Base-by-base conservation (phyloP, 2,888 invertebrate species). In the Pristionchus entomophagus region DNA sequence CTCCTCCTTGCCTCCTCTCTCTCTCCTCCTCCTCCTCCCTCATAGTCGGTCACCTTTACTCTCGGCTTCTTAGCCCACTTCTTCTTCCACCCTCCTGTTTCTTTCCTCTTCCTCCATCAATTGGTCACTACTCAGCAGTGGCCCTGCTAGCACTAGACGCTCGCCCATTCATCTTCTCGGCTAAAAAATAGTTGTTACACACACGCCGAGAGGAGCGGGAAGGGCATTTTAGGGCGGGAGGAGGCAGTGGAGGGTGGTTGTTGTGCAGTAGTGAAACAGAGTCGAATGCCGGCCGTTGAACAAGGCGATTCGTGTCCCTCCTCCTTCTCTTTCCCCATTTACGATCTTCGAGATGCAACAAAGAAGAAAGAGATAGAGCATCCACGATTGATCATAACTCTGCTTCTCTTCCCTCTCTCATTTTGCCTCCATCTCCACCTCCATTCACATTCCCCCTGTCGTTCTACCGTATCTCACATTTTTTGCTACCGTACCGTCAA, bases 121-220 rank as follows among this genome's bases (percentile, higher is more conserved):
- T 73, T 73, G 73, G 73, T 73, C 73, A 73, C 73, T 73, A n/a
- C n/a, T n/a, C n/a, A n/a, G n/a, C n/a, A n/a, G n/a, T n/a, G n/a
- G n/a, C n/a, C n/a, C n/a, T n/a, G n/a, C n/a, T 35, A 38, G 38
- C 73, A 38, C 73, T 73, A 10, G n/a, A n/a, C n/a, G n/a, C n/a
- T n/a, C n/a, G n/a, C 73, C 73, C 73, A 73, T 73, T 73, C 73
- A 73, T 73, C 73, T 73, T 41, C 41, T 17, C 73, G 73, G 73
- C 73, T 73, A 73, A 73, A 73, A 73, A 73, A 73, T 73, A 73
- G 73, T 73, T 73, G 73, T 73, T 73, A 73, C 73, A 73, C 73
- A 41, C n/a, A n/a, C n/a, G n/a, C n/a, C n/a, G 41, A 19, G 19
- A 35, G 65, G 22, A 8, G 19, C 35, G 19, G 65, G 35, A 45